These are phyloP conservation scores for Trachymyrmex septentrionalis DNA, from an alignment of 1,140 invertebrate genomes.

Conservation along the genomic window DNA sequence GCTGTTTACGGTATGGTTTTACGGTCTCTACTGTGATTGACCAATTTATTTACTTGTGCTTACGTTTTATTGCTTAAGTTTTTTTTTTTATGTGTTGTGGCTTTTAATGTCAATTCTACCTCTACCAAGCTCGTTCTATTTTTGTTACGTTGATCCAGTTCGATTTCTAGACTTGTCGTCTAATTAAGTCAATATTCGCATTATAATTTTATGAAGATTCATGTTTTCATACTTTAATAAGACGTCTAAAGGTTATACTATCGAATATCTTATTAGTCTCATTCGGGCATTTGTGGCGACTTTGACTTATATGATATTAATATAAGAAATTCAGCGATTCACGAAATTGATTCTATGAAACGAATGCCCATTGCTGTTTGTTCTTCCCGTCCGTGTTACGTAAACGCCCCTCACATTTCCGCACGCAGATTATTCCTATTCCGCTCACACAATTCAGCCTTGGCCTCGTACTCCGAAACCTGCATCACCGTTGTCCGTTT, in stretches of 20 bases:
- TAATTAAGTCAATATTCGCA: not conserved
- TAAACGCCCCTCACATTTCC: conserved; percentile 35
- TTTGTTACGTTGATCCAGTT: not conserved
- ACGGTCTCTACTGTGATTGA: no score
- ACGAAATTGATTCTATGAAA: conserved; percentile 30
- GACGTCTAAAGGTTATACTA: not conserved
- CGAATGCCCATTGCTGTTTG: not conserved
- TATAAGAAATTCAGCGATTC: conserved; percentile 31
- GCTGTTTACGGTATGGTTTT: no score
- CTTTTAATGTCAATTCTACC: not conserved
- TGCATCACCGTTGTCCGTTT: conserved; percentile 13
- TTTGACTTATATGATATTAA: not conserved
- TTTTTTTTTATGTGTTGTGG: no score
- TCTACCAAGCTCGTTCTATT: not conserved
- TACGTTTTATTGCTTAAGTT: no score
- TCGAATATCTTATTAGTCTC: not conserved
- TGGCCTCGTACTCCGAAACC: conserved; percentile 49
- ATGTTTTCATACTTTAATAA: not conserved
- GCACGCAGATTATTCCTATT: conserved; percentile 1
- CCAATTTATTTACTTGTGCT: no score
- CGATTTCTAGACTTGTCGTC: not conserved
- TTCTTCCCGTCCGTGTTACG: conserved; percentile 32
- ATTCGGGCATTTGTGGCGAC: not conserved
- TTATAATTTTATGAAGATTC: not conserved
- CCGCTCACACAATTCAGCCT: conserved; percentile 44